Base-by-base conservation (phyloP, 1,140 invertebrate species). In the Drosophila oshimai region DNA sequence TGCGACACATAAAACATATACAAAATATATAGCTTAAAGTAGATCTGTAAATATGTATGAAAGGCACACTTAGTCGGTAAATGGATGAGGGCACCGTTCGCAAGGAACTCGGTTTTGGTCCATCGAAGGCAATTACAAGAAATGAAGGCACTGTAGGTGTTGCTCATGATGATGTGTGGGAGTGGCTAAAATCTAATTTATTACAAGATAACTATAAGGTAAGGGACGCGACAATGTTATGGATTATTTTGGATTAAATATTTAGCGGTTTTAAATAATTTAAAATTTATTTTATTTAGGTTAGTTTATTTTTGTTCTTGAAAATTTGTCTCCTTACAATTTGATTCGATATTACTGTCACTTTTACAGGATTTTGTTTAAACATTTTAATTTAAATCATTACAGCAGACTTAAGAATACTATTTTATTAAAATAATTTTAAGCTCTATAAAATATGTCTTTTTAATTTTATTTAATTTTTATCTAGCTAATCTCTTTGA, bases 1-100 rank as follows among this genome's bases (percentile, higher is more conserved):
- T 80, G 76, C 49, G 76, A 80, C 76, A 71, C 69, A 72, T 74
- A 72, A 53, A 57, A 72, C 77, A 80, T 80, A 80, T 41, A 57
- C 46, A 60, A 64, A 45, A 41, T 31, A 3, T 45, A 62, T 46
- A 34, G 45, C 17, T 44, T 13, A 28, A 15, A 17, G 51, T 62
- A 77, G 22, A 51, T 37, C 26, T 36, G 49, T 34, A 22, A 7
- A 36, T 41, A 20, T n/a, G 28, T 36, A 34, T 34, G 41, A 28
- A 67, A 67, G 49, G 74, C 64, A 84, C 55, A 53, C 54, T 67
- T 34, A 44, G 29, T 26, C 15, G 26, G 15, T 44, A 36, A 6
- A 31, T 61, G 36, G 24, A 20, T 42, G 41, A 20, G 51, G 51
- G 75, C 68, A 28, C 49, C 49, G 39, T 13, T 64, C 9, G 41